Percentiles rank a stretch among this genome's conserved stretches.
These are phyloP conservation scores for Helicoverpa armigera DNA, from an alignment of 1,140 invertebrate species.

Conservation along the genomic window DNA sequence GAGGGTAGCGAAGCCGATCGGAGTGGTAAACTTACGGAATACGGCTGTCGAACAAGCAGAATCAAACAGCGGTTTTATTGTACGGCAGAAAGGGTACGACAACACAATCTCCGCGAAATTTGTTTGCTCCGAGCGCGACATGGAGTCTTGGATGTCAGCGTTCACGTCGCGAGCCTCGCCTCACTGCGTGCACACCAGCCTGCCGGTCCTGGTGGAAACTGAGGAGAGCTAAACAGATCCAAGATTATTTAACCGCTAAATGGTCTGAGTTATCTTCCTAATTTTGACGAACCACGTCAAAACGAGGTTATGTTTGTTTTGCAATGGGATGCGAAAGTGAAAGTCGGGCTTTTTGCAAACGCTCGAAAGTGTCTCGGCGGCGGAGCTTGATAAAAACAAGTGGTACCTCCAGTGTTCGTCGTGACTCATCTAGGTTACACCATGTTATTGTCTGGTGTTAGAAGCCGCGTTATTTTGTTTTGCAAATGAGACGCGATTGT, in stretches of 20 bases:
- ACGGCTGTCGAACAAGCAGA: constrained; percentile 87
- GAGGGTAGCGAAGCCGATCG: constrained; percentile 88
- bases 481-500: constrained; percentile 50
- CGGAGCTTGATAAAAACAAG: constrained; percentile 49
- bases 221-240: constrained; percentile 84
- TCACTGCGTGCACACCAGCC: constrained; percentile 82
- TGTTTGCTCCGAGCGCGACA: constrained; percentile 86
- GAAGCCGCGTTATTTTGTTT: constrained; percentile 43
- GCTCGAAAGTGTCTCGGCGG: constrained; percentile 67
- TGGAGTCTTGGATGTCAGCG: constrained; percentile 88
- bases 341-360: constrained; percentile 78
- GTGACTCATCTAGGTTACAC: constrained; percentile 56
- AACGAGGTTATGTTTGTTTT: constrained; percentile 80
- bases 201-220: constrained; percentile 89
- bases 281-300: constrained; percentile 62
- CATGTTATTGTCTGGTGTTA: constrained; percentile 43
- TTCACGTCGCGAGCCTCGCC: constrained; percentile 87
- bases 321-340: constrained; percentile 82
- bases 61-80: constrained; percentile 85
- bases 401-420: constrained; percentile 45
- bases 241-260: constrained; percentile 52
- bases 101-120: constrained; percentile 88
- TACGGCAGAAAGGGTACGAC: constrained; percentile 89
- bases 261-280: constrained; percentile 57
- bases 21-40: constrained; percentile 89